Evolutionary conservation across 2,888 invertebrate species (phyloP).

Genomic region (Dioctria linearis): DNA sequence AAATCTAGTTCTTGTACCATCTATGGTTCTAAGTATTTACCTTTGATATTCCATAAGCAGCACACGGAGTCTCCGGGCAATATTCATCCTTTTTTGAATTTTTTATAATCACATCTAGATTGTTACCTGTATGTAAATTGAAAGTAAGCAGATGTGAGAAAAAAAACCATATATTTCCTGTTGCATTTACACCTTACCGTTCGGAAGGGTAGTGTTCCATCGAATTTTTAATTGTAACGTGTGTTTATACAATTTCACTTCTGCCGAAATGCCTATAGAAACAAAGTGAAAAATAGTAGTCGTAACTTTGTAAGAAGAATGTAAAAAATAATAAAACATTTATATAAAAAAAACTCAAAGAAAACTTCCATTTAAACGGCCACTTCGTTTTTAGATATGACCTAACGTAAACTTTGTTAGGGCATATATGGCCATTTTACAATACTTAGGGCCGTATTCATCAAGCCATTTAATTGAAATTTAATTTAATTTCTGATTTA

Average conservation of each 20-base stretch:
- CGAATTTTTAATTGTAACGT: slow-evolving; percentile 64
- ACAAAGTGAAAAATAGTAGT: too few species aligned
- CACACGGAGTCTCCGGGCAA: slow-evolving; percentile 2
- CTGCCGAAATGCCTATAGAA: slow-evolving; percentile 60
- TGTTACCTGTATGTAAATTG: slow-evolving; percentile 62
- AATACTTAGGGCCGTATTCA: too few species aligned
- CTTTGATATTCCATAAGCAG: not conserved
- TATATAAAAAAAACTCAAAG: not conserved
- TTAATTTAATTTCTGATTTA: too few species aligned
- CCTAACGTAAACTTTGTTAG: too few species aligned
- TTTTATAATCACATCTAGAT: slow-evolving; percentile 64
- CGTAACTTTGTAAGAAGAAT: too few species aligned
- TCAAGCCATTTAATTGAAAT: too few species aligned
- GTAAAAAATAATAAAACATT: slow-evolving; percentile 8
- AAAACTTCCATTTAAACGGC: too few species aligned
- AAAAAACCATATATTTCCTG: too few species aligned
- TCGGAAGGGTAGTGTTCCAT: slow-evolving; percentile 66
- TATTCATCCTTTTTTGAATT: slow-evolving; percentile 59
- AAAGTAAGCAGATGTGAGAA: slow-evolving; percentile 36
- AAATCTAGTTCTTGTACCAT: too few species aligned
- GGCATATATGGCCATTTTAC: too few species aligned
- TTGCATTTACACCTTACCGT: slow-evolving; percentile 60
- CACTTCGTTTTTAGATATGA: too few species aligned
- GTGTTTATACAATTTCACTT: slow-evolving; percentile 62
- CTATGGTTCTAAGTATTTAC: too few species aligned